These are phyloP conservation scores for Rissa tridactyla DNA, from an alignment of 2,113 vertebrate genomes.

Conservation along the genomic window DNA sequence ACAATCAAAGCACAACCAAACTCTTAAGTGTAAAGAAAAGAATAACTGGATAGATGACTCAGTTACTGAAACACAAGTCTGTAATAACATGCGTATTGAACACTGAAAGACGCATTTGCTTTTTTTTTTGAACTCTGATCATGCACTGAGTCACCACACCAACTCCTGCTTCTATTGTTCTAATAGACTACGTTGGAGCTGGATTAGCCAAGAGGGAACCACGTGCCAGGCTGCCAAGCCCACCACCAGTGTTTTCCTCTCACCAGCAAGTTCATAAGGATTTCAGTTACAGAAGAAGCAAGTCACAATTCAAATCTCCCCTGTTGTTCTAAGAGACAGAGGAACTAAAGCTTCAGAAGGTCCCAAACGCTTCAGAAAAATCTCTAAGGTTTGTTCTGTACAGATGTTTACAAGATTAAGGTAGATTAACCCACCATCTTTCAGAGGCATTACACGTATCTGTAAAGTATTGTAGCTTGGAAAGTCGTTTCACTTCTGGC, in stretches of 20 bases:
- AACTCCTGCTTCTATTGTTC: slow-evolving; percentile 53
- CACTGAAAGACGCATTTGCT: background rate
- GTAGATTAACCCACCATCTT: background rate
- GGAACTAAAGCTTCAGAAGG: background rate
- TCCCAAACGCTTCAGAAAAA: background rate
- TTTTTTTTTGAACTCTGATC: slow-evolving; percentile 13
- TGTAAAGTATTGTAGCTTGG: background rate
- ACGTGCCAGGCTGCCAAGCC: background rate
- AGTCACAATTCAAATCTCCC: background rate
- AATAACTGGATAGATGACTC: slow-evolving; percentile 28
- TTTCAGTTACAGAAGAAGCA: background rate
- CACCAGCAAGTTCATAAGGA: background rate
- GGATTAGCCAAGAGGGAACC: background rate
- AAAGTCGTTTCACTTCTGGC: background rate
- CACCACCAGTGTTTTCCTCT: background rate
- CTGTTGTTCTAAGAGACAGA: background rate
- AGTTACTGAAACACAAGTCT: background rate
- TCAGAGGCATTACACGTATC: background rate
- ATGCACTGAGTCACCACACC: slow-evolving; percentile 32
- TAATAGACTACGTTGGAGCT: background rate
- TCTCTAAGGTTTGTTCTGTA: background rate
- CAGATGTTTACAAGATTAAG: background rate
- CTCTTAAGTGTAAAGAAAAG: slow-evolving; percentile 4
- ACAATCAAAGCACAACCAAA: background rate
- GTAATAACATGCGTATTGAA: background rate